Evolutionary conservation across 1,140 invertebrate genomes (phyloP).

Genomic region (Meloidogyne floridensis): DNA sequence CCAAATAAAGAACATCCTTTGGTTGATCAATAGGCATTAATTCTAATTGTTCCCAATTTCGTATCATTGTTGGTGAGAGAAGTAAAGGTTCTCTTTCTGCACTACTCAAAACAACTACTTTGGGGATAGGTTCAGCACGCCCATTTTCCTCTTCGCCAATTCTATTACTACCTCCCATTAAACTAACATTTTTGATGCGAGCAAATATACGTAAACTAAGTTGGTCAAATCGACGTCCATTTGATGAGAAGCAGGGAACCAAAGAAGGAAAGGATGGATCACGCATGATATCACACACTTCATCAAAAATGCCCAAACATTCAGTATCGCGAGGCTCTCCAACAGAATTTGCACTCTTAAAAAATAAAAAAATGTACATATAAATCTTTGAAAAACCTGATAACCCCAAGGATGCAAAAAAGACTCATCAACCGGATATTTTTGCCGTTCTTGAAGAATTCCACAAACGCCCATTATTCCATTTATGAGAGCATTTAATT

Average conservation of each 20-base stretch:
- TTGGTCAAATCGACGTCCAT: constrained; percentile 26
- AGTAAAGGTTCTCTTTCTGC: constrained; percentile 49
- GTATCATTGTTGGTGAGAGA: constrained; percentile 43
- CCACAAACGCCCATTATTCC: constrained; percentile 7
- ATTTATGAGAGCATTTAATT: constrained; percentile 27
- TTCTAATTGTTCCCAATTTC: constrained; percentile 51
- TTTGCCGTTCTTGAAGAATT: background rate
- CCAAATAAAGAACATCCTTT: constrained; percentile 89
- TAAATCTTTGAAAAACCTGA: constrained; percentile 18
- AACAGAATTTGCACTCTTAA: constrained; percentile 40
- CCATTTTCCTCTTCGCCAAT: constrained; percentile 18
- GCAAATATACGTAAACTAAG: constrained; percentile 17
- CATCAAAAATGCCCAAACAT: constrained; percentile 47
- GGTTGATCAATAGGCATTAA: constrained; percentile 90
- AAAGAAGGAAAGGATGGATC: constrained; percentile 32
- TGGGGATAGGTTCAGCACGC: constrained; percentile 53
- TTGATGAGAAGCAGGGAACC: constrained; percentile 41
- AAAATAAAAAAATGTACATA: constrained; percentile 4
- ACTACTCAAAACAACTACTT: constrained; percentile 39
- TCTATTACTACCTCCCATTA: constrained; percentile 7
- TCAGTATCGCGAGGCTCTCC: constrained; percentile 49
- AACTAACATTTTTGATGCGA: constrained; percentile 21
- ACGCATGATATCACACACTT: constrained; percentile 43
- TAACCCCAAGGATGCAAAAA: constrained; percentile 44
- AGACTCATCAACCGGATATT: background rate